phyloP scores from a whole-genome alignment of 2,888 invertebrate species.

The Thereva nobilitata region DNA sequence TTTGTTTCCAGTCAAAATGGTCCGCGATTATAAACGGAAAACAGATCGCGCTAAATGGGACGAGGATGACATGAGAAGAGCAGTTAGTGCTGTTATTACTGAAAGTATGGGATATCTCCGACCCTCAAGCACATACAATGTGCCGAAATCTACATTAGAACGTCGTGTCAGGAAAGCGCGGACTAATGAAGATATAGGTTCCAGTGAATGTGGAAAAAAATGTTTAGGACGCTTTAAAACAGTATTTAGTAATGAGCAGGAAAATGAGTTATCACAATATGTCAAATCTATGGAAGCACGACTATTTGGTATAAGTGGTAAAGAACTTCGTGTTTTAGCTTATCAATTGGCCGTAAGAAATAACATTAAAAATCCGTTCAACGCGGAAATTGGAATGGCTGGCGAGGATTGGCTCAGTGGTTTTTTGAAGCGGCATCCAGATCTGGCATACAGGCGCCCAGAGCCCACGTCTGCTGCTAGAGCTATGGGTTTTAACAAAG shows the following conservation, averaged over 20 bases:
- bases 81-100: neutral
- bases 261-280: neutral
- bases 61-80: too few species aligned
- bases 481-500: too few species aligned
- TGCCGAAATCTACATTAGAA: too few species aligned
- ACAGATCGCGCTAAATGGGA: too few species aligned
- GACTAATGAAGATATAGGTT: too few species aligned
- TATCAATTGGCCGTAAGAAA: neutral
- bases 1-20: conserved; percentile 2
- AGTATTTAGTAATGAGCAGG: neutral
- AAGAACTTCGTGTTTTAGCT: neutral
- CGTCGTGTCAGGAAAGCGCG: too few species aligned
- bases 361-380: neutral
- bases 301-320: neutral
- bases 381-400: neutral
- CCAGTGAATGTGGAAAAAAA: neutral
- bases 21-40: neutral
- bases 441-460: neutral
- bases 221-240: neutral
- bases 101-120: too few species aligned
- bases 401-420: neutral
- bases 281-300: neutral
- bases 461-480: neutral
- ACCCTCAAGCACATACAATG: too few species aligned
- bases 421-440: neutral